Percentiles rank a stretch among this genome's conserved stretches.
These are phyloP conservation scores for Phalera bucephala DNA, from an alignment of 2,888 invertebrate species.

Conservation along the genomic window DNA sequence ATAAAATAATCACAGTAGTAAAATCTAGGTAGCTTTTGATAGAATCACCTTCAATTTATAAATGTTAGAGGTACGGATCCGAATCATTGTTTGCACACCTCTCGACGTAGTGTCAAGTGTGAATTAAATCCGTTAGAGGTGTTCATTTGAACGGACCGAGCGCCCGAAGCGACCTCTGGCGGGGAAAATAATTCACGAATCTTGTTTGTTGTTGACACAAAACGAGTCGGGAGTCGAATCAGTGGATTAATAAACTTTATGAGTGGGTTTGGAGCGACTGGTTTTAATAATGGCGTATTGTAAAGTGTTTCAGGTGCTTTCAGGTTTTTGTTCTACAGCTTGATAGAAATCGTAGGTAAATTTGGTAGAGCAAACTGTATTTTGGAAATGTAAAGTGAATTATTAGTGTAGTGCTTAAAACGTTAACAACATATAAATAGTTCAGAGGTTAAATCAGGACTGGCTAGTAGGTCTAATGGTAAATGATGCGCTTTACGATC, in stretches of 20 bases:
- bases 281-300: too few species aligned
- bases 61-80: slow-evolving; percentile 4
- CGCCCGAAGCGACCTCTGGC: slow-evolving; percentile 6
- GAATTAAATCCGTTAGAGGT: slow-evolving; percentile 25
- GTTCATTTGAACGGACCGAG: slow-evolving; percentile 18
- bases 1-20: too few species aligned
- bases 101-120: slow-evolving; percentile 19
- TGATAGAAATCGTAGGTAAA: too few species aligned
- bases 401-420: too few species aligned
- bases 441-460: too few species aligned
- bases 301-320: too few species aligned
- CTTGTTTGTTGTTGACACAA: slow-evolving; percentile 28
- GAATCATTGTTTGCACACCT: slow-evolving; percentile 28
- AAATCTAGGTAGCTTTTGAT: slow-evolving; percentile 24
- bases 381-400: too few species aligned
- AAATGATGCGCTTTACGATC: too few species aligned
- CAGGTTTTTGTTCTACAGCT: too few species aligned
- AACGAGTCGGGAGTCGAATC: slow-evolving; percentile 10
- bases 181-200: slow-evolving; percentile 24
- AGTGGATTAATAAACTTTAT: slow-evolving; percentile 17
- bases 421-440: too few species aligned
- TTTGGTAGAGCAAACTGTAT: too few species aligned
- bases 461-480: too few species aligned
- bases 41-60: slow-evolving; percentile 30
- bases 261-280: slow-evolving; percentile 6